phyloP scores from a whole-genome alignment of 2,888 invertebrate genomes.

The Megaustenia siamemsis region DNA sequence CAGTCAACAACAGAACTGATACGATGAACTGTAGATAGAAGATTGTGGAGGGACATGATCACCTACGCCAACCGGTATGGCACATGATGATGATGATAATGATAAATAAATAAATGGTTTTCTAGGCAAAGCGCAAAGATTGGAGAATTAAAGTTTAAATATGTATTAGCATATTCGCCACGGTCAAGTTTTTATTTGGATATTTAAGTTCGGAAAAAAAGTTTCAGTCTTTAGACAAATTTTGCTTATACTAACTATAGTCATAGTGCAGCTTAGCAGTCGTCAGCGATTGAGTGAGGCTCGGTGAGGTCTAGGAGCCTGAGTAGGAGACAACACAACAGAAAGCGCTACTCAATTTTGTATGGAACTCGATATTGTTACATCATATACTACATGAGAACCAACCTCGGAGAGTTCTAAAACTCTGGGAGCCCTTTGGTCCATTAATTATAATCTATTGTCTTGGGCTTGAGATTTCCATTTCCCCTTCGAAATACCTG shows the following conservation, averaged over 20 bases:
- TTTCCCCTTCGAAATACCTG: constrained; percentile 51
- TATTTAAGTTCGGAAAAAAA: neutral
- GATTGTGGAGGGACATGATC: too few relatives aligned
- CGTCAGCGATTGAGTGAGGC: neutral
- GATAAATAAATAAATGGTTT: too few relatives aligned
- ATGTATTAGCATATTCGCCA: too few relatives aligned
- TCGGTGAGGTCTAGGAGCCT: neutral
- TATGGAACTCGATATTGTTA: neutral
- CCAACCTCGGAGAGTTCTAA: constrained; percentile 68
- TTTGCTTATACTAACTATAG: neutral
- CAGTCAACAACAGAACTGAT: too few relatives aligned
- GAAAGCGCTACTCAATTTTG: neutral
- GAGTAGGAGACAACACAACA: neutral
- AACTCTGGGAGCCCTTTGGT: constrained; percentile 73
- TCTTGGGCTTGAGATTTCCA: constrained; percentile 63
- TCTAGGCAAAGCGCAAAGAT: too few relatives aligned
- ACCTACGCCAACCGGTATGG: too few relatives aligned
- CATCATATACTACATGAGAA: constrained; percentile 65
- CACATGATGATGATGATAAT: too few relatives aligned
- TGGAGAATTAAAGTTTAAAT: too few relatives aligned
- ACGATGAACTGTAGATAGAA: too few relatives aligned
- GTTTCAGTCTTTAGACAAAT: neutral
- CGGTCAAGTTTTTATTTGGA: too few relatives aligned
- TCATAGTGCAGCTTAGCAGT: neutral
- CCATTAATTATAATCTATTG: constrained; percentile 65